phyloP scores from a whole-genome alignment of 2,797 vertebrate genomes.

The Urosaurus nigricauda region DNA sequence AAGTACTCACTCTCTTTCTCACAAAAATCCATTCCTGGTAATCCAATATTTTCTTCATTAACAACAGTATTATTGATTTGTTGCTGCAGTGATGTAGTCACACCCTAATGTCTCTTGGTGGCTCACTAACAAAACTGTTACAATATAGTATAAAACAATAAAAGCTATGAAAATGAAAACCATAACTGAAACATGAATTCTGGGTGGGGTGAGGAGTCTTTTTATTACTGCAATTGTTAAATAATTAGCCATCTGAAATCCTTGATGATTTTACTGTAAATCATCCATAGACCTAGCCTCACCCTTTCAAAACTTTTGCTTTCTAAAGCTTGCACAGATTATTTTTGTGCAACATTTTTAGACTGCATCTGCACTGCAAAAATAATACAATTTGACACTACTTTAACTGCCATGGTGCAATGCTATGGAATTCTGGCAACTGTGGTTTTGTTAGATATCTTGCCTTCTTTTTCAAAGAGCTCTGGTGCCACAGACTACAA shows the following conservation, averaged over 20 bases:
- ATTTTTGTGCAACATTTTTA: too few relatives aligned
- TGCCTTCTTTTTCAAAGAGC: too few relatives aligned
- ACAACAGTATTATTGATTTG: background rate
- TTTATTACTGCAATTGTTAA: background rate
- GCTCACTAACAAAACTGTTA: background rate
- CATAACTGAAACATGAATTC: background rate
- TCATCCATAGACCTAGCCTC: background rate
- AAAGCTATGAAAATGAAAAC: background rate
- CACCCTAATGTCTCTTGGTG: background rate
- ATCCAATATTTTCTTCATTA: background rate
- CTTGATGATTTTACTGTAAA: background rate
- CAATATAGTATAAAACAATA: background rate
- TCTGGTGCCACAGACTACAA: too few relatives aligned
- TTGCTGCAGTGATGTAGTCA: background rate
- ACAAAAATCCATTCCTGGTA: constrained; percentile 9
- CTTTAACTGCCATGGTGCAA: too few relatives aligned
- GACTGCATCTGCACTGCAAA: too few relatives aligned
- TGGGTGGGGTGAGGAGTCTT: background rate
- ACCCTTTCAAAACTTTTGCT: too few relatives aligned
- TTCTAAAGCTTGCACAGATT: too few relatives aligned
- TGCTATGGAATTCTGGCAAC: too few relatives aligned
- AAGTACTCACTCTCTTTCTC: background rate
- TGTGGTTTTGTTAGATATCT: too few relatives aligned
- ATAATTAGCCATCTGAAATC: background rate
- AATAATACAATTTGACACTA: too few relatives aligned